Conservation (phyloP, 2,113 vertebrate species). For the Sisor rabdophorus region DNA sequence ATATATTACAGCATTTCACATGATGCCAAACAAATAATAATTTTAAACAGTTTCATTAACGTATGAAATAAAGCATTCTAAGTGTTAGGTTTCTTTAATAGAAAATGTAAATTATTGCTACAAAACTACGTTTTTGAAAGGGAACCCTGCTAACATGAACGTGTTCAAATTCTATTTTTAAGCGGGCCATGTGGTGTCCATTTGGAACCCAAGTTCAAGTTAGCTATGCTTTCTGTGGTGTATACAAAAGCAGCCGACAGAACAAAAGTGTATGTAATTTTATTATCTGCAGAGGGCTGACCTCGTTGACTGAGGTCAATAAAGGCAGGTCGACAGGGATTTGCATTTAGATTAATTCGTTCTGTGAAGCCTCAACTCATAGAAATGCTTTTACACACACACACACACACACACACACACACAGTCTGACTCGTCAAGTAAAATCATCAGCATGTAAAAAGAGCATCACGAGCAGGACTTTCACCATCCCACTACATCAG, state of each 20-base stretch:
- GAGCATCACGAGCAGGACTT: conserved; percentile 11
- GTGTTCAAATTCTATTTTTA: neutral
- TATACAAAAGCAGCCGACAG: neutral
- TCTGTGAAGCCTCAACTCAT: conserved; percentile 1
- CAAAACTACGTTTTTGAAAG: neutral
- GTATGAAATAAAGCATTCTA: neutral
- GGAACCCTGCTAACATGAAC: neutral
- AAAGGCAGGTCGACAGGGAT: conserved; percentile 29
- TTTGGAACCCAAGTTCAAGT: neutral
- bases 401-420: neutral
- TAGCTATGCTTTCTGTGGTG: neutral
- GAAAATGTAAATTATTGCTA: too few relatives aligned
- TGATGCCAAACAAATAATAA: neutral
- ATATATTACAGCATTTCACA: neutral
- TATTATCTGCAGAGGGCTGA: conserved; percentile 39
- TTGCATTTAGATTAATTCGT: conserved; percentile 51
- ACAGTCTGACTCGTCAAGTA: neutral
- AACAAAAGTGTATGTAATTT: conserved; percentile 29
- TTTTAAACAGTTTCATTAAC: neutral
- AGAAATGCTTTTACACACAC: neutral
- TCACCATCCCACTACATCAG: neutral
- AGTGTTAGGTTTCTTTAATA: too few relatives aligned
- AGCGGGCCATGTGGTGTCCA: neutral
- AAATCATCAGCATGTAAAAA: conserved; percentile 18
- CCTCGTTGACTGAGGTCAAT: conserved; percentile 31